phyloP scores from a whole-genome alignment of 2,113 vertebrate species.

The Mormoops blainvillei region DNA sequence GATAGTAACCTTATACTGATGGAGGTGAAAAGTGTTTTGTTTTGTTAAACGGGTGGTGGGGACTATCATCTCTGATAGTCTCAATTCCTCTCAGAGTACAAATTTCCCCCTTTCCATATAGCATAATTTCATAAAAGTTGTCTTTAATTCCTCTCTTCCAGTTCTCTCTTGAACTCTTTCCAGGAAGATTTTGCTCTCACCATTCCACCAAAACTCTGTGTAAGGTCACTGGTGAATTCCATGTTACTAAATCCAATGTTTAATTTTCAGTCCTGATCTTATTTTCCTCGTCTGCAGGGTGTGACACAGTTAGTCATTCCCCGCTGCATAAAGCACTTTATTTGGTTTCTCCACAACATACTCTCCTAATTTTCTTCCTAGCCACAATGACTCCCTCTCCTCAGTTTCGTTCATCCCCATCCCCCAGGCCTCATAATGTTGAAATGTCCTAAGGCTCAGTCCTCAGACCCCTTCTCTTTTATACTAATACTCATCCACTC shows the following conservation, averaged over 20 bases:
- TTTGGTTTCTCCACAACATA: not conserved
- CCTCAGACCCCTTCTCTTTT: not conserved
- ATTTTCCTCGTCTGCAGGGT: not conserved
- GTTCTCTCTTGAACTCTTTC: not conserved
- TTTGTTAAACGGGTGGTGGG: not conserved
- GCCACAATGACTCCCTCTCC: not conserved
- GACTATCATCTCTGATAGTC: not conserved
- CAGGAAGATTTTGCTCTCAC: not conserved
- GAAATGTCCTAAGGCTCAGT: not conserved
- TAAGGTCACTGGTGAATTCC: not conserved
- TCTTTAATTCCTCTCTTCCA: not conserved
- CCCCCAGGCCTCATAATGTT: not conserved
- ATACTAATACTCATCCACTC: not conserved
- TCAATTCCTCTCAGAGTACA: not conserved
- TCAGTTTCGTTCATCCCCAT: not conserved
- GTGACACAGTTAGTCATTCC: not conserved
- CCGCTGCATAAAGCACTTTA: not conserved
- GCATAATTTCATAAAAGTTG: not conserved
- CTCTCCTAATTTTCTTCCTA: not conserved
- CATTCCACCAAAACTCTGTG: not conserved
- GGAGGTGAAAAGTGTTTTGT: not conserved
- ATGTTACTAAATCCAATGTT: not conserved
- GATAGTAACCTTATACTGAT: not conserved
- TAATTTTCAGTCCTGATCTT: slow-evolving; percentile 33
- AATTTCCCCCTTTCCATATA: not conserved